These are phyloP conservation scores for Halictus ligatus DNA, from an alignment of 2,888 invertebrate species.

Conservation along the genomic window DNA sequence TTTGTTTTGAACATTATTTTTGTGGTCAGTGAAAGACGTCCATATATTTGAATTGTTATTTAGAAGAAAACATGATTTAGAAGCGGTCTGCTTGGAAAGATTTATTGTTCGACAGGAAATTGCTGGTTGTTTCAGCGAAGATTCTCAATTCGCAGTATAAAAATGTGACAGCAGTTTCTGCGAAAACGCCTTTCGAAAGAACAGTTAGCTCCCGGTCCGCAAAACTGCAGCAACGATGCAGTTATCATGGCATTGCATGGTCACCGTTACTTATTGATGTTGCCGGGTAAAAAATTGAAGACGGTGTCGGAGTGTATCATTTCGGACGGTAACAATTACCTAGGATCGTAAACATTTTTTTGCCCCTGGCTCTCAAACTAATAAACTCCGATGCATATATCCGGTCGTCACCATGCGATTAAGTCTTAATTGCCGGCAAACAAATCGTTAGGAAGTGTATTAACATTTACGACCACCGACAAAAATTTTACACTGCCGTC, in stretches of 20 bases:
- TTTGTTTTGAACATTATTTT: no score
- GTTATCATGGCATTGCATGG: constrained; percentile 7
- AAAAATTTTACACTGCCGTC: no score
- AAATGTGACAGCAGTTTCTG: not conserved
- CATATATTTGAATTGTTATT: not conserved
- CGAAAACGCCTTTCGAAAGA: constrained; percentile 22
- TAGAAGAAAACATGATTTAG: not conserved
- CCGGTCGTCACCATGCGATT: not conserved
- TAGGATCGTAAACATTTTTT: not conserved
- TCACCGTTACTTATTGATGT: constrained; percentile 30
- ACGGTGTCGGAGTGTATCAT: not conserved
- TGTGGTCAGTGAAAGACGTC: no score
- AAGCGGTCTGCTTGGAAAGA: not conserved
- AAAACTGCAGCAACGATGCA: constrained; percentile 5
- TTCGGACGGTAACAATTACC: not conserved
- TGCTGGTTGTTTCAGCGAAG: not conserved
- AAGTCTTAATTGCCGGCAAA: not conserved
- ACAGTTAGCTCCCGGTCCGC: constrained; percentile 27
- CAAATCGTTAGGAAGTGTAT: not conserved
- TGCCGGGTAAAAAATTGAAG: not conserved
- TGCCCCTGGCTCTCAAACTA: not conserved
- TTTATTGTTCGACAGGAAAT: not conserved
- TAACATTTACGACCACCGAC: not conserved
- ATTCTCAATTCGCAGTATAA: not conserved
- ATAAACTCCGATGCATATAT: not conserved